phyloP scores from a whole-genome alignment of 2,797 vertebrate species.

The Garrulus glandarius region DNA sequence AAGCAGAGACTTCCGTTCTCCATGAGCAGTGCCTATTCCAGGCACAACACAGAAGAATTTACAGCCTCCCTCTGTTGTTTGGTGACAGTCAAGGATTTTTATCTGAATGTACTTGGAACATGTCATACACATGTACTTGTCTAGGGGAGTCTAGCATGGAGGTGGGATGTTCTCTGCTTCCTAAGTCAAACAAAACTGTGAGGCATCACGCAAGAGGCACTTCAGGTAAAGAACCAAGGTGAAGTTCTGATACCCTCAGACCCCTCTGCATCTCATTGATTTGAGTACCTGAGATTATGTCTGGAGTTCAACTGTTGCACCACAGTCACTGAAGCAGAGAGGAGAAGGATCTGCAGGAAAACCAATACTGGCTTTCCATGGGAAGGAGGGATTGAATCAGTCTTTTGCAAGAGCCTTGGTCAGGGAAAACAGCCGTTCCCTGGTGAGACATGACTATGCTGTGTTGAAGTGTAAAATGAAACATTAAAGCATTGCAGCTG shows the following conservation, averaged over 20 bases:
- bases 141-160: neutral
- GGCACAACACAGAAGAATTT: neutral
- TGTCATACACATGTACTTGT: neutral
- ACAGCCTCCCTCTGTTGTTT: neutral
- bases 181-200: neutral
- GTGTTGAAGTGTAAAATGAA: conserved; percentile 60
- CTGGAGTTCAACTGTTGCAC: neutral
- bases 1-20: neutral
- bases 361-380: neutral
- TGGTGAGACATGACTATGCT: neutral
- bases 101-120: neutral
- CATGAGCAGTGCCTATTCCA: neutral
- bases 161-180: neutral
- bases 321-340: neutral
- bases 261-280: neutral
- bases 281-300: neutral
- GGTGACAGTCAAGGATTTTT: neutral
- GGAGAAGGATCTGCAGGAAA: neutral
- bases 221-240: neutral
- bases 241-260: neutral
- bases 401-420: conserved; percentile 1
- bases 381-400: neutral
- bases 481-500: conserved; percentile 46
- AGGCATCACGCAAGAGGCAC: neutral
- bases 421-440: neutral